Base-by-base conservation (phyloP, 2,113 vertebrate genomes). In the Pseudopipra pipra region DNA sequence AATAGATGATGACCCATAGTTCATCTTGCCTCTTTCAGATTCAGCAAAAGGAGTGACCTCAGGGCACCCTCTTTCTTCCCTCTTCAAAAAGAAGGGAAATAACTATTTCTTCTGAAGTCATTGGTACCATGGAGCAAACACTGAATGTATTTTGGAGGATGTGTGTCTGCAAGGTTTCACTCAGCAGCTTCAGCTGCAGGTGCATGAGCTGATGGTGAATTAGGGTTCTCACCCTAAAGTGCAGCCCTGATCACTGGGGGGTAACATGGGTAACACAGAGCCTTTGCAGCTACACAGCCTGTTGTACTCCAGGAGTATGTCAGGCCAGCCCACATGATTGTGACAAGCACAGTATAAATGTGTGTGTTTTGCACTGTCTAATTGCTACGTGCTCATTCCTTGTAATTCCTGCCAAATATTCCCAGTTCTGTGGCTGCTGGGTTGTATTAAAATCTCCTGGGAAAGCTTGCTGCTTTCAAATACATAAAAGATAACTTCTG, bases 71-170 rank as follows among this genome's bases (percentile, higher is more conserved):
- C 12, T 43, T 82, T 20, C 23, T 25, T 81, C 35, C 27, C 13
- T 65, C 23, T 68, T 76, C 23, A 75, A n/a, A 61, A 68, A 52
- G 14, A 58, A 87, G 58, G 21, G 54, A 71, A 93, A 25, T 4
- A 33, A 23, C 23, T 8, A 1, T 58, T 87, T 93, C 14, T 67
- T 63, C 43, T 28, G 13, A 61, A 46, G 51, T 55, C 55, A 44
- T 3, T 0, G 2, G 9, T 31, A 22, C 23, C 6, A 1, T 0
- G 0, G 33, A 67, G 65, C 39, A 51, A 54, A 66, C 9, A 12
- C 16, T 6, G 10, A 23, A 25, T 31, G 6, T 31, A 2, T n/a
- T 8, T 62, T 55, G n/a, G 49, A 17, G 25, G 44, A 12, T 0
- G 0, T 17, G 27, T 55, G 18, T 15, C 58, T 66, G 66, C 30